Evolutionary conservation across 1,140 invertebrate species (phyloP).

Genomic region (Trinorchestia longiramus): DNA sequence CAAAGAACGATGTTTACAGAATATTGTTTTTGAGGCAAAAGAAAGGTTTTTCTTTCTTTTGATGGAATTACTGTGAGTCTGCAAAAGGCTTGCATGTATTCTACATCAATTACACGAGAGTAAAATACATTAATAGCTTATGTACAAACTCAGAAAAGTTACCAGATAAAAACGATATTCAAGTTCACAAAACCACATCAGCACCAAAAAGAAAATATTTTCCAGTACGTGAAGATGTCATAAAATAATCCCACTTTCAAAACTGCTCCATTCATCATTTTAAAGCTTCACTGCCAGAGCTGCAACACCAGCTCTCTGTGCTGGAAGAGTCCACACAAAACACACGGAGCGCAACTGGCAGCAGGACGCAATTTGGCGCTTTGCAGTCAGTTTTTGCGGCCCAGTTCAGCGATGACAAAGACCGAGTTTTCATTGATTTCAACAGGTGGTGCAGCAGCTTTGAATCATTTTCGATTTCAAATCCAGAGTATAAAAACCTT

Average conservation of each 20-base stretch:
- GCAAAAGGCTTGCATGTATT: background rate
- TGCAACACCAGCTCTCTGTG: background rate
- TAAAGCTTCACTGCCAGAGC: background rate
- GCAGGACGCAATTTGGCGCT: background rate
- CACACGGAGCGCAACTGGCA: background rate
- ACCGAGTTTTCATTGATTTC: constrained; percentile 1
- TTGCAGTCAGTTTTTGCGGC: background rate
- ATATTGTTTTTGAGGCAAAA: no score
- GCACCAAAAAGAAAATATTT: background rate
- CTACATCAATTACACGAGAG: background rate
- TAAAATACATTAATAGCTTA: background rate
- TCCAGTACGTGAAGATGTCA: background rate
- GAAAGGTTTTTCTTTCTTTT: no score
- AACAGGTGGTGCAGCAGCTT: background rate
- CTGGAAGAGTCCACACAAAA: background rate
- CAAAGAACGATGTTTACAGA: no score
- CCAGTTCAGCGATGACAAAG: background rate
- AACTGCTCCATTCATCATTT: background rate
- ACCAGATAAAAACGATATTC: no score
- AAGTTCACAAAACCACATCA: no score
- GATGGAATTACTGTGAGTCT: background rate
- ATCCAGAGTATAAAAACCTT: background rate
- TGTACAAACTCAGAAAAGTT: background rate
- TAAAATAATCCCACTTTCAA: background rate
- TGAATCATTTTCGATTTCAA: background rate